These are phyloP conservation scores for Amphipoea oculea DNA, from an alignment of 2,888 invertebrate species.

Conservation along the genomic window DNA sequence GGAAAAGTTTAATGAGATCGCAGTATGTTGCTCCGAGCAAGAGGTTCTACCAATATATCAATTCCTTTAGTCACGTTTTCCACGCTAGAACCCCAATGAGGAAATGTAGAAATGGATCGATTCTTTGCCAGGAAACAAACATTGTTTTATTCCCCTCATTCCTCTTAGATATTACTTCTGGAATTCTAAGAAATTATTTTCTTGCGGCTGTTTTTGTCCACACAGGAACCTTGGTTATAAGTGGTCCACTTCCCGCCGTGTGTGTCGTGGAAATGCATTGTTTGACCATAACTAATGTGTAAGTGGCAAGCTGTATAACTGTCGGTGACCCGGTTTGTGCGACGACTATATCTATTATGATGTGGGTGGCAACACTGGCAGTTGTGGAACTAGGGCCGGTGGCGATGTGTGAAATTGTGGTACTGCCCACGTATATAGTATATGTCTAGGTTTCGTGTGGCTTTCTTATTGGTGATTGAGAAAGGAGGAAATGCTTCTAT, in stretches of 20 bases:
- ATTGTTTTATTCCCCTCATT: background rate
- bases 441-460: background rate
- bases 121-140: background rate
- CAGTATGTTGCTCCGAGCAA: background rate
- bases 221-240: constrained; percentile 27
- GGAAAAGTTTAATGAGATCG: background rate
- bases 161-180: background rate
- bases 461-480: constrained; percentile 2
- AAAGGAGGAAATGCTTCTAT: background rate
- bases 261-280: constrained; percentile 52
- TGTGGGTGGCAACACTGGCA: constrained; percentile 47
- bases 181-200: constrained; percentile 41
- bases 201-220: constrained; percentile 35
- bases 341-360: constrained; percentile 27
- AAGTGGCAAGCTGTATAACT: constrained; percentile 48
- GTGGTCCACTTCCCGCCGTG: constrained; percentile 10
- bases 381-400: background rate
- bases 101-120: background rate
- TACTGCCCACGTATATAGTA: constrained; percentile 15
- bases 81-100: background rate
- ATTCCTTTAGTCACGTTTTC: background rate
- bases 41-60: background rate
- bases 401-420: constrained; percentile 33
- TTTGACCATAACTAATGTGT: constrained; percentile 54
- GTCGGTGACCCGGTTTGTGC: constrained; percentile 58